Conservation (phyloP, 2,888 invertebrate species). For the Rotaria macrura region DNA sequence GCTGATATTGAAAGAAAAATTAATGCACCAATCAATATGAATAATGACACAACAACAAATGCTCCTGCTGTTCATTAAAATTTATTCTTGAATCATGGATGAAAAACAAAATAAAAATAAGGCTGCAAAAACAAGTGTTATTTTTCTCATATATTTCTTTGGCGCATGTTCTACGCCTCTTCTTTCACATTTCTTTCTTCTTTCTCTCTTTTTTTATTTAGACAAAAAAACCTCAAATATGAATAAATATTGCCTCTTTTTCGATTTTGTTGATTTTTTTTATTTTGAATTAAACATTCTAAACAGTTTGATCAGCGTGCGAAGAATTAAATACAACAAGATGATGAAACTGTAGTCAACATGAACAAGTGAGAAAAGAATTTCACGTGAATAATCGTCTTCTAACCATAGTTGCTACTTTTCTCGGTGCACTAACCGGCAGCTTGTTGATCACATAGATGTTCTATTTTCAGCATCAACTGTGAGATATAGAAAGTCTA, state of each 20-base stretch:
- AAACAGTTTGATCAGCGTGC: neutral
- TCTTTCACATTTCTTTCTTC: neutral
- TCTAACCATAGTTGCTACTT: no score
- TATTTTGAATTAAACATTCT: neutral
- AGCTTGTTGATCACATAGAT: no score
- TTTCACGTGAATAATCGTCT: no score
- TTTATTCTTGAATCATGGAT: neutral
- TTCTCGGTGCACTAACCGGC: no score
- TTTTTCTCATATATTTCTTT: neutral
- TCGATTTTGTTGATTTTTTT: neutral
- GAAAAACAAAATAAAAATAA: neutral
- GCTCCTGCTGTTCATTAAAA: neutral
- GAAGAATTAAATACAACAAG: neutral
- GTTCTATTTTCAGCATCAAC: no score
- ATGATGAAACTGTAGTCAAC: no score
- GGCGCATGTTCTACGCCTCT: neutral
- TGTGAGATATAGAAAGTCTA: no score
- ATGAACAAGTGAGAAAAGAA: no score
- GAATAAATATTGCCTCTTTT: neutral
- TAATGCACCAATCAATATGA: slow-evolving; percentile 39
- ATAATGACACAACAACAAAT: neutral
- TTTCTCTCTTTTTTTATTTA: neutral
- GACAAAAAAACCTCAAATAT: neutral
- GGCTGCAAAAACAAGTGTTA: neutral
- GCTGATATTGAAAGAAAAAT: slow-evolving; percentile 49